phyloP scores from a whole-genome alignment of 2,113 vertebrate genomes.

The Neoarius graeffei region DNA sequence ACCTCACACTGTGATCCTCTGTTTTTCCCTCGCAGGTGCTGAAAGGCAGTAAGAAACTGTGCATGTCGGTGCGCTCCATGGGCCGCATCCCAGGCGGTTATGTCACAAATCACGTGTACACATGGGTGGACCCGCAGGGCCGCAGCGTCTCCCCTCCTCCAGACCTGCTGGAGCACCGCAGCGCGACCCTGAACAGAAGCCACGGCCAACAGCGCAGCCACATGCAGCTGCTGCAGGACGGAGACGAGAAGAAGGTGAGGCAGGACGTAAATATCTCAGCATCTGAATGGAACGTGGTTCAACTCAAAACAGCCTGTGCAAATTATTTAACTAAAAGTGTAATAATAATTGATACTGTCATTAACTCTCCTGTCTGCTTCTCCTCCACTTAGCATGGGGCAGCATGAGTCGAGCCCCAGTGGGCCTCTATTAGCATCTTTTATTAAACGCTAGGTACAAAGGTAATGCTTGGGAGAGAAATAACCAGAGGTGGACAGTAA shows the following conservation, averaged over 20 bases:
- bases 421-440: neutral
- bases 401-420: neutral
- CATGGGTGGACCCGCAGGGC: conserved; percentile 95
- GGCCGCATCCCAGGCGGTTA: conserved; percentile 93
- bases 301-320: neutral
- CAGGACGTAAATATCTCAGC: neutral
- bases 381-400: neutral
- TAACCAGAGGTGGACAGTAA: no score
- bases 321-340: neutral
- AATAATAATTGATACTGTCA: neutral
- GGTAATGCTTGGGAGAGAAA: neutral
- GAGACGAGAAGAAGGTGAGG: conserved; percentile 95
- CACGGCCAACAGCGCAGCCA: conserved; percentile 85
- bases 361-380: neutral
- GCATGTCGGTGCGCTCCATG: conserved; percentile 85
- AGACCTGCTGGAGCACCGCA: conserved; percentile 79
- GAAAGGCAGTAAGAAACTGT: conserved; percentile 95
- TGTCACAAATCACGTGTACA: conserved; percentile 96
- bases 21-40: conserved; percentile 76
- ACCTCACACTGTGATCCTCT: neutral
- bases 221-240: conserved; percentile 89
- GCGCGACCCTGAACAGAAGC: conserved; percentile 72
- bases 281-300: neutral
- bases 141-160: conserved; percentile 86
- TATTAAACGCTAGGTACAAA: neutral